Base-by-base conservation (phyloP, 2,888 invertebrate genomes). In the Pyrochroa serraticornis region DNA sequence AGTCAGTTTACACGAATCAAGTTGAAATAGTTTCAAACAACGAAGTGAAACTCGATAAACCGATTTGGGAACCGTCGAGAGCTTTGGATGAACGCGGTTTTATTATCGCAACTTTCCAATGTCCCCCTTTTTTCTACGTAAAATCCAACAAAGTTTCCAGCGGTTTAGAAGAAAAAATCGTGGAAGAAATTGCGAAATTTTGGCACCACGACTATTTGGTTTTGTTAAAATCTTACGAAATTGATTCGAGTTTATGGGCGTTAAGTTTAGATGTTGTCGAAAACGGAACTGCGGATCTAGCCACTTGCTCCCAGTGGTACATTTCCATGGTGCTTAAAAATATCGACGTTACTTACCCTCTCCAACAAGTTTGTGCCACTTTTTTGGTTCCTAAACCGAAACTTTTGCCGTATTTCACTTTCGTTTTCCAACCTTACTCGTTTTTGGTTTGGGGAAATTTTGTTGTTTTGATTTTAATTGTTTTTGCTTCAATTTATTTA, bases 381-480 rank as follows among this genome's bases (percentile, higher is more conserved):
- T 74, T 73, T 60, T 57, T 73, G 14, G 72, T 71, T 2, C 73
- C 69, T 8, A 73, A 71, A 62, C 71, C 75, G 2, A 49, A 48
- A 14, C 53, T 67, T n/a, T 43, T 71, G n/a, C 70, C 71, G 3
- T 50, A 63, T 9, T 42, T 42, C 12, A 65, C 67, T 3, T 69
- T 71, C 41, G 54, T 73, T 0, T 71, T 71, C 49, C 69, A 72
- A 51, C 59, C 70, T 5, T 22, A 5, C 64, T 74, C 14, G 61
- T 62, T 37, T 31, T 48, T 3, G 32, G 37, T 35, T 36, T 60
- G 3, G 60, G 63, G 63, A 8, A 44, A 1, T 34, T 44, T 10
- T 38, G 35, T 42, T 37, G 51, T 22, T 9, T 46, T 33, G 36
- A 35, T 50, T 12, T 32, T 36, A 7, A 6, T 48, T 2, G 31